Percentiles rank a stretch among this genome's conserved stretches.
phyloP scores from a whole-genome alignment of 2,113 vertebrate species.

The Pachypanchax playfairii region DNA sequence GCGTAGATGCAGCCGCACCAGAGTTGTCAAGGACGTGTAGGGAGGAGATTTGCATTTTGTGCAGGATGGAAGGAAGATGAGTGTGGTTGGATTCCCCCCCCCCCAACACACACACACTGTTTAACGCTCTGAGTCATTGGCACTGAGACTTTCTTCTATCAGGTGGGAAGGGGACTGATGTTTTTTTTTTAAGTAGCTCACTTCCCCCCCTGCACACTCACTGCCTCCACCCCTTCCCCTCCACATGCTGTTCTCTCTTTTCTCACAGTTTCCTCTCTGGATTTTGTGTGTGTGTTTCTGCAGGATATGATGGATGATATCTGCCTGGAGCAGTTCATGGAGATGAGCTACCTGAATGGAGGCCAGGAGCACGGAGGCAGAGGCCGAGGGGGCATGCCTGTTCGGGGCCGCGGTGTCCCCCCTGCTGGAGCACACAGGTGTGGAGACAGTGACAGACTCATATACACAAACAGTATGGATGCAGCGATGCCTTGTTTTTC shows the following conservation, averaged over 20 bases:
- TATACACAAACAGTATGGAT: not conserved
- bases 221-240: not conserved
- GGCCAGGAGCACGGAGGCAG: conserved; percentile 87
- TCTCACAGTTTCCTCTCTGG: not conserved
- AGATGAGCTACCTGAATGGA: conserved; percentile 95
- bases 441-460: conserved; percentile 15
- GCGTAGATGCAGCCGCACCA: conserved; percentile 27
- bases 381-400: conserved; percentile 86
- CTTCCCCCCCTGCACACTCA: conserved; percentile 18
- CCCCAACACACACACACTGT: conserved; percentile 1
- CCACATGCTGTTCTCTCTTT: conserved; percentile 12
- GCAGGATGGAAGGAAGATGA: conserved; percentile 44
- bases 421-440: conserved; percentile 88
- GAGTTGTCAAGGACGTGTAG: conserved; percentile 37
- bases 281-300: conserved; percentile 21
- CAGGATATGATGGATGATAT: conserved; percentile 99
- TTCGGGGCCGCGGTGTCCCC: conserved; percentile 87
- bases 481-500: no score
- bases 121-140: conserved; percentile 50
- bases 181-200: conserved; percentile 17
- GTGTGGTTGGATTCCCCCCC: conserved; percentile 51
- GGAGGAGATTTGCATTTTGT: conserved; percentile 56
- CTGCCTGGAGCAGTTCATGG: conserved; percentile 97
- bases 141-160: conserved; percentile 33
- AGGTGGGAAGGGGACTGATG: not conserved